Evolutionary conservation across 1,140 invertebrate genomes (phyloP), one percentile per base, ranked within the genome.

Genomic region (Sycobia sp.): DNA sequence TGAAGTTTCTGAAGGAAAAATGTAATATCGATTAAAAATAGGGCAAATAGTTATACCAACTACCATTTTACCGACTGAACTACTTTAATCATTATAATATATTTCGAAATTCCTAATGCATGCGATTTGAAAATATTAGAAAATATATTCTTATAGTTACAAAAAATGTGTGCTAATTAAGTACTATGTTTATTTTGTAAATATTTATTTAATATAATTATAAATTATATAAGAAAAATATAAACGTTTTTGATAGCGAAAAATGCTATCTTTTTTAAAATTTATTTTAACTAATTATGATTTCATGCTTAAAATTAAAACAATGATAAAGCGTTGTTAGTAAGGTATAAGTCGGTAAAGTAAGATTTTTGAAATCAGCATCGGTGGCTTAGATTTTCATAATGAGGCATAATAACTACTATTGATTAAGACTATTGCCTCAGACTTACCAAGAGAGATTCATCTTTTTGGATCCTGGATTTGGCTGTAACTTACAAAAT

Each of bases 331-430:
- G n/a, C 13, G 47, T 47, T 36, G 43, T 49, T 18, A 23, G 29
- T 58, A 51, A 18, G 39, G 14, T 25, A n/a, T n/a, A 11, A 14
- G 11, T 59, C 57, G 43, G 44, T 50, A 50, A 39, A n/a, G n/a
- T 22, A 46, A 18, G 9, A 5, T 39, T 23, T 27, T 20, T 29
- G 1, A n/a, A 18, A 59, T 59, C 34, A 49, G 16, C 22, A 50
- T 59, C 34, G 34, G n/a, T 25, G 39, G 27, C 18, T 49, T 49
- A 43, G 10, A 32, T 44, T 18, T 43, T 43, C 7, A 22, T 39
- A 36, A 43, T 27, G 36, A 11, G 20, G 3, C 7, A 49, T n/a
- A n/a, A n/a, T n/a, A n/a, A n/a, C n/a, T n/a, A n/a, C n/a, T n/a
- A n/a, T n/a, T n/a, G n/a, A n/a, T n/a, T n/a, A n/a, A n/a, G n/a